Base-by-base conservation (phyloP, 1,140 invertebrate genomes). In the Dinothrombium tinctorium region DNA sequence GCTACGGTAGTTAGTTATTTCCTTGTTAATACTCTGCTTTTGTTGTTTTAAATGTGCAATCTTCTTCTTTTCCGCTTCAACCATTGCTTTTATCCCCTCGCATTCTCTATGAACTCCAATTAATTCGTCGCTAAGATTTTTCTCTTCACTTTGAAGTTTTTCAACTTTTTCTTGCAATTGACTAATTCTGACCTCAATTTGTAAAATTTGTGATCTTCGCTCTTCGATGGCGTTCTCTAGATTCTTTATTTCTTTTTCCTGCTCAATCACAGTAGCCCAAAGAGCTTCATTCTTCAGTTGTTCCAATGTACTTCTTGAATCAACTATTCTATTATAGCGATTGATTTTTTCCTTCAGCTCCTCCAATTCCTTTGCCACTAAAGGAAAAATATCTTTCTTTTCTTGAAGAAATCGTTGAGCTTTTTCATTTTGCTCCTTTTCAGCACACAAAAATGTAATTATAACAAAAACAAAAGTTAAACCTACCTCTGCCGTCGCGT, bases 401-500 rank as follows among this genome's bases (percentile, higher is more conserved):
- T 60, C 57, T 43, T 64, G 56, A 14, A 61, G 49, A 26, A 62
- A 57, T 21, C 49, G 37, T 45, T 45, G 37, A n/a, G 39, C 25
- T 21, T 21, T 12, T 15, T 12, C 11, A 22, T 11, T 32, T 12
- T 40, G 14, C n/a, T 40, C 49, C n/a, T n/a, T n/a, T n/a, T n/a
- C n/a, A n/a, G n/a, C n/a, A n/a, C n/a, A n/a, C n/a, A n/a, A 4
- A 22, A 2, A 15, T 9, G 14, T 15, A 47, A 2, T 43, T 37
- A n/a, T 14, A 20, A 35, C 21, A 37, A 37, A 43, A 33, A 40
- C 17, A 28, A 15, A n/a, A n/a, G n/a, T 58, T n/a, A n/a, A n/a
- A n/a, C n/a, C n/a, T n/a, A n/a, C 49, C 31, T 64, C 47, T 2
- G 70, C 67, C 37, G 58, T 59, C 4, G 59, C 57, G 48, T 81